Evolutionary conservation across 2,797 vertebrate genomes (phyloP).

Genomic region (Peromyscus eremicus): DNA sequence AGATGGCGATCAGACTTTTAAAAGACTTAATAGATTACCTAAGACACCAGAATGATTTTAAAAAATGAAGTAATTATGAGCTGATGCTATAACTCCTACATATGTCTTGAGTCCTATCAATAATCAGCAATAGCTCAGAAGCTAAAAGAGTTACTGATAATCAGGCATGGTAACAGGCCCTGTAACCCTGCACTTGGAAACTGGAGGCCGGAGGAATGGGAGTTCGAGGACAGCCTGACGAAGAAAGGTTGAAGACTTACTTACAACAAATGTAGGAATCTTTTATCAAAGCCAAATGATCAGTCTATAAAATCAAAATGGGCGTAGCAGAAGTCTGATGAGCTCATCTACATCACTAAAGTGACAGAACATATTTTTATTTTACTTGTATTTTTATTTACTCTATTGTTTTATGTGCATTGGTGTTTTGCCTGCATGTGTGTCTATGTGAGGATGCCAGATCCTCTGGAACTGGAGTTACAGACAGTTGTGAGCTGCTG

Average conservation of each 20-base stretch:
- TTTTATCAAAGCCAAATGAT: neutral
- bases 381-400: neutral
- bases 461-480: neutral
- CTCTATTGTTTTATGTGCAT: neutral
- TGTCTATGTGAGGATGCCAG: neutral
- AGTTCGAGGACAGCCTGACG: neutral
- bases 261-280: conserved; percentile 1
- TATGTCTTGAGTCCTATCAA: conserved; percentile 13
- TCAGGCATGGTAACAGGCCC: neutral
- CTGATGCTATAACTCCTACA: neutral
- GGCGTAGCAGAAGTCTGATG: neutral
- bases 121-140: conserved; percentile 28
- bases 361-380: neutral
- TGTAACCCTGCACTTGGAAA: neutral
- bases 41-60: neutral
- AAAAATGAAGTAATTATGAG: conserved; percentile 9
- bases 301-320: conserved; percentile 38
- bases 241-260: neutral
- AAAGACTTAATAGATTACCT: conserved; percentile 27
- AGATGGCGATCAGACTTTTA: conserved; percentile 45
- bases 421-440: neutral
- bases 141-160: conserved; percentile 14
- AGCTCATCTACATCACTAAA: conserved; percentile 6
- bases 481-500: neutral
- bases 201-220: neutral